phyloP scores from a whole-genome alignment of 2,797 vertebrate species.

The Eulemur rubriventer region DNA sequence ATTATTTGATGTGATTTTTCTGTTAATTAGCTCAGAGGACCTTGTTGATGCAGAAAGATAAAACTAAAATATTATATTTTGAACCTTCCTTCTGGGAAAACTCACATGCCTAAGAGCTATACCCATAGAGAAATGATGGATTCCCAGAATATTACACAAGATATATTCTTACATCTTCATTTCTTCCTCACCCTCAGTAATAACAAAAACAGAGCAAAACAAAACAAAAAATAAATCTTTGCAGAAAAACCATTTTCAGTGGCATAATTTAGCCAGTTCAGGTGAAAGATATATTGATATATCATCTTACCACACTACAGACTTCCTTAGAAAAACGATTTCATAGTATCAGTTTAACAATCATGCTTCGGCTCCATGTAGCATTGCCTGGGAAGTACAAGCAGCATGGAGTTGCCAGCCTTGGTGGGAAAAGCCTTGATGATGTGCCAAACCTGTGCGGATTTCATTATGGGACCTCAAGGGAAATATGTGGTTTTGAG shows the following conservation, averaged over 20 bases:
- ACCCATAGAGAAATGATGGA: neutral
- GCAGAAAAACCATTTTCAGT: neutral
- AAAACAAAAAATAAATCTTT: neutral
- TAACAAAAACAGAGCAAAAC: slow-evolving; percentile 17
- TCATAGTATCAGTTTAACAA: neutral
- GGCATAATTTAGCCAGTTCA: neutral
- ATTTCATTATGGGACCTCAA: neutral
- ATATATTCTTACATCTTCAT: neutral
- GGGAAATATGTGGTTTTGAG: neutral
- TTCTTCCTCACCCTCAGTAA: neutral
- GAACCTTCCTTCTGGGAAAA: neutral
- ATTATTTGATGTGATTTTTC: slow-evolving; percentile 10
- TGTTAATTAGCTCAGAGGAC: neutral
- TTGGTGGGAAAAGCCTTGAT: neutral
- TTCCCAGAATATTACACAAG: slow-evolving; percentile 4
- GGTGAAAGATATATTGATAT: neutral
- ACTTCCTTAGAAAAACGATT: neutral
- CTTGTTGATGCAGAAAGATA: neutral
- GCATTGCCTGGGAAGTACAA: neutral
- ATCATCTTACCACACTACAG: neutral
- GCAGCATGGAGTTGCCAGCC: neutral
- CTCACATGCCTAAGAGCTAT: neutral
- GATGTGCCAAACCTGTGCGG: neutral
- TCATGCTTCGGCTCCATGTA: neutral
- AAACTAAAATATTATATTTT: slow-evolving; percentile 20